These are phyloP conservation scores for Stegostoma tigrinum DNA, from an alignment of 2,113 vertebrate species.

Conservation along the genomic window DNA sequence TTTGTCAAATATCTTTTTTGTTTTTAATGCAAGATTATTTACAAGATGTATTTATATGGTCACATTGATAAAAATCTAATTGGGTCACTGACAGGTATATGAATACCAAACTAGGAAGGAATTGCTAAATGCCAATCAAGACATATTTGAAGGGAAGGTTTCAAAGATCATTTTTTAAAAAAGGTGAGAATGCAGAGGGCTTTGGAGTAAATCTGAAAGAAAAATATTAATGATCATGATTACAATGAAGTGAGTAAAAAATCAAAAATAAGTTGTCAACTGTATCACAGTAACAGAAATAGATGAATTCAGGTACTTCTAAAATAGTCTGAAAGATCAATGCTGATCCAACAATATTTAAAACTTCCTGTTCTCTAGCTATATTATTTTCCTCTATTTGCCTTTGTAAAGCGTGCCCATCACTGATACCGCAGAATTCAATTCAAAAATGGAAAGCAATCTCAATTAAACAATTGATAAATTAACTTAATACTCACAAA, in stretches of 20 bases:
- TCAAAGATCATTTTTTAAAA: background rate
- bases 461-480: constrained; percentile 3
- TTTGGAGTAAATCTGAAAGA: background rate
- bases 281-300: background rate
- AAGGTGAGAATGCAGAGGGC: background rate
- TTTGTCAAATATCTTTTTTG: background rate
- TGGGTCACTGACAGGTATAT: background rate
- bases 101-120: background rate
- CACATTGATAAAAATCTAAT: too few relatives aligned
- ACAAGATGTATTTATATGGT: background rate
- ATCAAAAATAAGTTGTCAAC: background rate
- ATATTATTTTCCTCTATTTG: background rate
- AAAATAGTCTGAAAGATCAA: background rate
- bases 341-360: background rate
- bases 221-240: background rate
- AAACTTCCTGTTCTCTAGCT: background rate
- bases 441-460: background rate
- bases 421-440: too few relatives aligned
- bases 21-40: too few relatives aligned
- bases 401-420: background rate
- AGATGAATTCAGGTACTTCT: background rate
- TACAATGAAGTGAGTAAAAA: background rate
- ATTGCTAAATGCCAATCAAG: background rate
- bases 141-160: background rate
- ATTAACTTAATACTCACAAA: constrained; percentile 16